phyloP scores from a whole-genome alignment of 2,888 invertebrate genomes.

The Tachystola acroxantha region DNA sequence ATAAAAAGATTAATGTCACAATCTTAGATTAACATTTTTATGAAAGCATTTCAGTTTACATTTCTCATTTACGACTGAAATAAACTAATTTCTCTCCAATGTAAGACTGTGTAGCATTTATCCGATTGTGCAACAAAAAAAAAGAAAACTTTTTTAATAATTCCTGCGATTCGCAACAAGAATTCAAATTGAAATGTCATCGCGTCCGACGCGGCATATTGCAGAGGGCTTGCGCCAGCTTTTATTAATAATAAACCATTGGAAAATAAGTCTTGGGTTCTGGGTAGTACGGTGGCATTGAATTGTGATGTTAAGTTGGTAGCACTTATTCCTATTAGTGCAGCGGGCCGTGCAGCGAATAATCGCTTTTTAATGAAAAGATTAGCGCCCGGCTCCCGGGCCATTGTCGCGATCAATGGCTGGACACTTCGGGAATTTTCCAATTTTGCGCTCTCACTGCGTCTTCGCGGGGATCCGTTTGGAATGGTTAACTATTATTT shows the following conservation, averaged over 20 bases:
- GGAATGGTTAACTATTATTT: background rate
- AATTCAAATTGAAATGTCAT: conserved; percentile 76
- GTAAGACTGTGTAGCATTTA: no score
- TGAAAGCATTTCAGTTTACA: no score
- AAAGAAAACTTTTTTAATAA: conserved; percentile 46
- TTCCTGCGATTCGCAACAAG: conserved; percentile 49
- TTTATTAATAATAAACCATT: conserved; percentile 7
- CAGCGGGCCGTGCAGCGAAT: conserved; percentile 68
- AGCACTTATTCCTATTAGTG: conserved; percentile 68
- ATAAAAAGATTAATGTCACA: no score
- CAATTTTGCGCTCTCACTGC: conserved; percentile 53
- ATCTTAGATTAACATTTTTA: no score
- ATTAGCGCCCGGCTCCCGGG: conserved; percentile 58
- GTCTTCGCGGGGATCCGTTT: conserved; percentile 23
- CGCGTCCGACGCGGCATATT: conserved; percentile 58
- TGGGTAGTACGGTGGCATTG: conserved; percentile 20
- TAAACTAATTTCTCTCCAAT: no score
- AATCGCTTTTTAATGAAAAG: conserved; percentile 78
- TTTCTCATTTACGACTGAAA: no score
- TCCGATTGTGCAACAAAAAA: no score
- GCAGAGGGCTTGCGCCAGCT: conserved; percentile 32
- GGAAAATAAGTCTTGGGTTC: conserved; percentile 27
- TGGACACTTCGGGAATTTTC: conserved; percentile 65
- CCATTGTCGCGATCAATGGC: conserved; percentile 59
- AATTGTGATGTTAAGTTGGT: conserved; percentile 24